Conservation (phyloP, 2,797 vertebrate genomes). For the Rhodeus uyekii region DNA sequence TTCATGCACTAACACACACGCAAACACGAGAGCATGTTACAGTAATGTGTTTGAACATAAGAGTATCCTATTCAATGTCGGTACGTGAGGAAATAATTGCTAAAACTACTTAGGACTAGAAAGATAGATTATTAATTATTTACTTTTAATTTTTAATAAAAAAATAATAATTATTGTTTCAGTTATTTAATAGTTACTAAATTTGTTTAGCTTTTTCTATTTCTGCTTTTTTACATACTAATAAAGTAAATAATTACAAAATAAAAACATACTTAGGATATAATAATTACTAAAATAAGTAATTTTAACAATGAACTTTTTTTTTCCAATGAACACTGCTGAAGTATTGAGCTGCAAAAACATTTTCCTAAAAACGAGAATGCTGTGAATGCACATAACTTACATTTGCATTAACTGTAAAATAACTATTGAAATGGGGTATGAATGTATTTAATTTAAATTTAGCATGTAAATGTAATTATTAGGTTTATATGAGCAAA, state of each 20-base stretch:
- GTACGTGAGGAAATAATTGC: too few species aligned
- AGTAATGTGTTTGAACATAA: not conserved
- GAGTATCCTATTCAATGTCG: not conserved
- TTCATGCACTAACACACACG: conserved; percentile 13
- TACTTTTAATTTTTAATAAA: too few species aligned
- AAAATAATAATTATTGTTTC: not conserved
- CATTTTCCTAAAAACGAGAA: too few species aligned
- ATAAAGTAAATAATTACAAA: not conserved
- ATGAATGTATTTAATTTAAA: too few species aligned
- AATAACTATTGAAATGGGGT: not conserved
- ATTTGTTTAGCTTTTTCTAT: too few species aligned
- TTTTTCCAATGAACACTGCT: too few species aligned
- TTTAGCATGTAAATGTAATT: too few species aligned
- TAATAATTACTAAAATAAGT: not conserved
- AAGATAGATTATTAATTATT: not conserved
- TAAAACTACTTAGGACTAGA: not conserved
- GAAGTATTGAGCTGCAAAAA: not conserved
- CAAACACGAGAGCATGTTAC: not conserved
- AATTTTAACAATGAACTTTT: not conserved
- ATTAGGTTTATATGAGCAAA: not conserved
- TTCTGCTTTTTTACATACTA: not conserved
- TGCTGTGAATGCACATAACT: not conserved
- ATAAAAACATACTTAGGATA: too few species aligned
- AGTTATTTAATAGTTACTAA: not conserved
- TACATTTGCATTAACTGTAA: not conserved